phyloP scores from a whole-genome alignment of 2,888 invertebrate species.

The Drosophila tripunctata region DNA sequence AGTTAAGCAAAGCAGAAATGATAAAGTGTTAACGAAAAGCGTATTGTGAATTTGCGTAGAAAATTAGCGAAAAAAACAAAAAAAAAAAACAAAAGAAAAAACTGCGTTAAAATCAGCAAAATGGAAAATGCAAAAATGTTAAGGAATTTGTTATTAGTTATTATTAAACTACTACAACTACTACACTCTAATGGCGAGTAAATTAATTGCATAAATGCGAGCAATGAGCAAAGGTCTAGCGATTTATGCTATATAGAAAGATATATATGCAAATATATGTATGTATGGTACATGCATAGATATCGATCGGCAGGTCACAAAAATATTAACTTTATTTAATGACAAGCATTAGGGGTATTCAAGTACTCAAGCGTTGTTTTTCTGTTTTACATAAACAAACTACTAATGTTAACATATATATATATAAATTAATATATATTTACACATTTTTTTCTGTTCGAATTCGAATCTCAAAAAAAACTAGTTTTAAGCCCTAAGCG shows the following conservation, averaged over 20 bases:
- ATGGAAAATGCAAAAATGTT: conserved; percentile 11
- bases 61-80: conserved; percentile 36
- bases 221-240: neutral
- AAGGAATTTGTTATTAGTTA: conserved; percentile 7
- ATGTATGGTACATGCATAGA: neutral
- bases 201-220: conserved; percentile 40
- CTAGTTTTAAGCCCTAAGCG: no score
- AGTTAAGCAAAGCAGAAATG: neutral
- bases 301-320: neutral
- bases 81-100: conserved; percentile 3
- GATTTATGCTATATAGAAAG: neutral
- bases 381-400: no score
- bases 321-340: neutral
- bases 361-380: neutral
- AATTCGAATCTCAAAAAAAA: neutral
- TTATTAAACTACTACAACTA: no score
- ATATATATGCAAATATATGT: neutral
- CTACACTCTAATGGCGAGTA: no score
- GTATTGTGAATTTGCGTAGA: conserved; percentile 68
- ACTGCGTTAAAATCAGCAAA: conserved; percentile 1
- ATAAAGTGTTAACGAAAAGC: conserved; percentile 62
- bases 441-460: neutral
- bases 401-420: no score
- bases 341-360: neutral
- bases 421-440: neutral